Conservation (phyloP, 2,888 invertebrate genomes). For the Apeira syringaria region DNA sequence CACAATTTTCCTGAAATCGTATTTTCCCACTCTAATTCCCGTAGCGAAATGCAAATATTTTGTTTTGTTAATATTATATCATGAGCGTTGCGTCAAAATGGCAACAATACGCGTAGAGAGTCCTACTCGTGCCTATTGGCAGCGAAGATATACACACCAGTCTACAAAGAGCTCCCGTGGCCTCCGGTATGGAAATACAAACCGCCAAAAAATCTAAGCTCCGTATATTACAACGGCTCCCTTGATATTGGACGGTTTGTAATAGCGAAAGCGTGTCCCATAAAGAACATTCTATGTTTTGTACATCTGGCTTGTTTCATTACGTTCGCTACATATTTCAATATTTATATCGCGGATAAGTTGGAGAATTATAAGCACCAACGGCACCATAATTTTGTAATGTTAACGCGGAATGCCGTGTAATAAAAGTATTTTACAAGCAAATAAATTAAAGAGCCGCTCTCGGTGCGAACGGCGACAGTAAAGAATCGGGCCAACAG, state of each 20-base stretch:
- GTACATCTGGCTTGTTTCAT: constrained; percentile 76
- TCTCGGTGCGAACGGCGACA: constrained; percentile 31
- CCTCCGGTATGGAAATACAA: constrained; percentile 38
- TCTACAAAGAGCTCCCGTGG: constrained; percentile 33
- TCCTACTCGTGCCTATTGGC: constrained; percentile 47
- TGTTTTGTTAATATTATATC: constrained; percentile 56
- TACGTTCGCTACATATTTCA: constrained; percentile 48
- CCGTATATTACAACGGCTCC: constrained; percentile 50
- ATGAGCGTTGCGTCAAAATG: constrained; percentile 53
- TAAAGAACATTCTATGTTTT: constrained; percentile 75
- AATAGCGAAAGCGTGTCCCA: constrained; percentile 73
- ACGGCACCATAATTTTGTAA: constrained; percentile 24
- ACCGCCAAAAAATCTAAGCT: constrained; percentile 40
- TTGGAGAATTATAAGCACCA: constrained; percentile 36
- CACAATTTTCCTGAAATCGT: constrained; percentile 28
- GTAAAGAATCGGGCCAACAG: constrained; percentile 35
- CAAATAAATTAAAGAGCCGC: constrained; percentile 19
- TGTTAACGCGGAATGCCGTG: constrained; percentile 8
- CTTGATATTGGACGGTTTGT: constrained; percentile 55
- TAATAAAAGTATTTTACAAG: constrained; percentile 13
- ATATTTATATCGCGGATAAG: constrained; percentile 43
- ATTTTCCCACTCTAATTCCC: constrained; percentile 36
- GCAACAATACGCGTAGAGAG: constrained; percentile 46
- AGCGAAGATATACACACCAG: constrained; percentile 46
- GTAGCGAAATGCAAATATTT: constrained; percentile 47